Evolutionary conservation across 2,888 invertebrate genomes (phyloP), one percentile per base, ranked within the genome.

Genomic region (Bellardia bayeri): DNA sequence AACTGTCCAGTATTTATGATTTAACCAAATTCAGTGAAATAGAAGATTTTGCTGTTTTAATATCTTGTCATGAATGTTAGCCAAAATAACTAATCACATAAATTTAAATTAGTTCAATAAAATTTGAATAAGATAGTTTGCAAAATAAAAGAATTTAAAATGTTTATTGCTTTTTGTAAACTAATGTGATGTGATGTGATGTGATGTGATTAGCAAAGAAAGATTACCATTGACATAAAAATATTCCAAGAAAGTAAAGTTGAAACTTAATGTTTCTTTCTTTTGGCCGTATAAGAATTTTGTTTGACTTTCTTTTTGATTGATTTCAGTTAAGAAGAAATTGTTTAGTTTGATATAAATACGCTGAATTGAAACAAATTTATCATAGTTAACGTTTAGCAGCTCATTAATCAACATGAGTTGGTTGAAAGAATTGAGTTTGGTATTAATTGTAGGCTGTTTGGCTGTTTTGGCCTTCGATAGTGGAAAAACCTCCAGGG

Each of bases 381-480:
- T 3, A 11, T 11, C 6, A 63, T 61, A 79, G 78, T 74, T 40
- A 49, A 14, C 4, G 30, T 49, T 54, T 1, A 54, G 30, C 37
- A 37, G 16, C 23, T 3, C 2, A 66, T 11, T 2, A 23, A 54
- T 9, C 54, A 86, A 63, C 63, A 86, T 86, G 86, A 11, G 16
- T 54, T 61, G 23, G 5, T 45, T 69, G 3, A 86, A 74, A 54
- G 58, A 11, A 8, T 40, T 82, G 13, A 69, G 33, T 63, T 11
- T 78, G 0, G 5, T 79, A 3, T 11, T 82, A 45, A 23, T 68
- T 33, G 13, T 66, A n/a, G 16, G 16, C 16, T 49, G 61, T 8
- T 16, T 40, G 33, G 42, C n/a, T 14, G 14, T 14, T 13, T n/a
- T 40, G 5, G 40, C 23, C 30, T 4, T 51, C 1, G 54, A 69